phyloP scores from a whole-genome alignment of 1,140 invertebrate genomes.

The Yoshiicerus persimilis region DNA sequence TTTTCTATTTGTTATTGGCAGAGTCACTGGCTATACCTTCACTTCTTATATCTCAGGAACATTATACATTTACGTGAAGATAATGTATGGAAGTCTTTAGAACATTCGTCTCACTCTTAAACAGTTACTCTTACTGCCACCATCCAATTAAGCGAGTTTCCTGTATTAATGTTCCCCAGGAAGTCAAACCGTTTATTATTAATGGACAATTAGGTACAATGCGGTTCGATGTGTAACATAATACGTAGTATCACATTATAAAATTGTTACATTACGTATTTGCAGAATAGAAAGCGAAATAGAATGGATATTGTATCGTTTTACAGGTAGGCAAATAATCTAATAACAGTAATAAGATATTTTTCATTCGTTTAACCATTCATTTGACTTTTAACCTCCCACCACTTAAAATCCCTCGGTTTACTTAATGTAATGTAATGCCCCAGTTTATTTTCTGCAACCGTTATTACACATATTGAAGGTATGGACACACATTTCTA shows the following conservation, averaged over 20 bases:
- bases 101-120: background rate
- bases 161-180: background rate
- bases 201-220: background rate
- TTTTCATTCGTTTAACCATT: slow-evolving; percentile 14
- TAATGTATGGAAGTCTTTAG: background rate
- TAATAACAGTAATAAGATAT: background rate
- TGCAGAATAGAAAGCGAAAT: background rate
- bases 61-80: background rate
- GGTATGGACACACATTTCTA: background rate
- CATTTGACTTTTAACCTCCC: slow-evolving; percentile 24
- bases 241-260: too few species aligned
- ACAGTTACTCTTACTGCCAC: background rate
- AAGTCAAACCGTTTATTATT: background rate
- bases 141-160: background rate
- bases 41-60: background rate
- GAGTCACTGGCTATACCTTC: background rate
- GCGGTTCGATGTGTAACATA: background rate
- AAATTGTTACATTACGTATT: too few species aligned
- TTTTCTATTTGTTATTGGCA: background rate
- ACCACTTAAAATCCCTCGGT: background rate
- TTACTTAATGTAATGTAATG: background rate
- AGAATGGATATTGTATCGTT: too few species aligned
- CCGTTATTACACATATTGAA: background rate
- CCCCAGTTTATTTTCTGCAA: background rate
- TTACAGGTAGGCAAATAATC: background rate